These are phyloP conservation scores for Chauna torquata DNA, from an alignment of 2,113 vertebrate species.

Conservation along the genomic window DNA sequence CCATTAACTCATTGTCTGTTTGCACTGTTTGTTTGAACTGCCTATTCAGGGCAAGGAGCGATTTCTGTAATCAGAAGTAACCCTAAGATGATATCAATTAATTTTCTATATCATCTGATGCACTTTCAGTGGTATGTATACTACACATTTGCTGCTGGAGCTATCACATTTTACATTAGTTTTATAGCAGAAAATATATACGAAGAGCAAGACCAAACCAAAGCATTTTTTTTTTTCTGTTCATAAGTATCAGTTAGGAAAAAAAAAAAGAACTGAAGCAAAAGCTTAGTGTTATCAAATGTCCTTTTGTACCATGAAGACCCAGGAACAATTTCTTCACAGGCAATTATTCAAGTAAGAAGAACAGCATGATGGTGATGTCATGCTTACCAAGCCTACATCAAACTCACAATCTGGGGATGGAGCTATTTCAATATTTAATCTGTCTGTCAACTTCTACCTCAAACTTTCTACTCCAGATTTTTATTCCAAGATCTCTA, in stretches of 20 bases:
- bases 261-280: background rate
- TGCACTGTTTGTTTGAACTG: background rate
- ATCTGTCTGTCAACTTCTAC: background rate
- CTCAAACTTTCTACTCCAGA: background rate
- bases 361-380: background rate
- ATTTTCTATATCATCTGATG: conserved; percentile 10
- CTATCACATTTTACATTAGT: background rate
- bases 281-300: background rate
- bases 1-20: conserved; percentile 41
- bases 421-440: background rate
- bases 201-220: background rate
- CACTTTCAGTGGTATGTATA: background rate
- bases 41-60: conserved; percentile 19
- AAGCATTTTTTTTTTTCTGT: background rate
- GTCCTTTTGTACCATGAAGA: background rate
- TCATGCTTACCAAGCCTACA: background rate
- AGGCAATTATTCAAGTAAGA: background rate
- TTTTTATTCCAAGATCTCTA: too few species aligned
- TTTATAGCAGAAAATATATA: background rate
- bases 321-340: conserved; percentile 20
- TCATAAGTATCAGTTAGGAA: background rate
- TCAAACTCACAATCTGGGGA: background rate
- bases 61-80: conserved; percentile 34
- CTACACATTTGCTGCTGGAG: background rate
- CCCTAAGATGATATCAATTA: background rate